These are phyloP conservation scores for Chionis minor DNA, from an alignment of 2,113 vertebrate genomes.

Conservation along the genomic window DNA sequence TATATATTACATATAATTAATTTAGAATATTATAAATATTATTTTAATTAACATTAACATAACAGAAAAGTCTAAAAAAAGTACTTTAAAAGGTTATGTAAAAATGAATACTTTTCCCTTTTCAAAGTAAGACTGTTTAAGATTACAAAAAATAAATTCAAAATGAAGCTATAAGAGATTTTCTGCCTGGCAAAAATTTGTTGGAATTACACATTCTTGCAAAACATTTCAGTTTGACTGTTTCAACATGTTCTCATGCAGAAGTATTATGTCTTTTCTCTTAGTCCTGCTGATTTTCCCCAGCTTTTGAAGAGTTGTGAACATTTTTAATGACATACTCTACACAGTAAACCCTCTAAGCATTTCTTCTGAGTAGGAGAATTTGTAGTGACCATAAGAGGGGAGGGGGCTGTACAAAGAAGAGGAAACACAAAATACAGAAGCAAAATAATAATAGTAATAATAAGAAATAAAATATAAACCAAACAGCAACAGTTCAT, in stretches of 20 bases:
- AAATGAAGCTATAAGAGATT: background rate
- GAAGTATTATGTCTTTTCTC: background rate
- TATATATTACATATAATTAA: background rate
- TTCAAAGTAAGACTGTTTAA: background rate
- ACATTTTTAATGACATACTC: background rate
- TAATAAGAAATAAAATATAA: background rate
- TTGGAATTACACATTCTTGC: background rate
- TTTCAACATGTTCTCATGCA: background rate
- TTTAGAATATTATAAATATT: background rate
- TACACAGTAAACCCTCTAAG: background rate
- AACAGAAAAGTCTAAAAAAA: background rate
- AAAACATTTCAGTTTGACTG: background rate
- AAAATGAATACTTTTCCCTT: background rate
- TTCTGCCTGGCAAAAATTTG: background rate
- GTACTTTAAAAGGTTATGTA: accelerated
- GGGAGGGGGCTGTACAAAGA: background rate
- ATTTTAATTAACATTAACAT: background rate
- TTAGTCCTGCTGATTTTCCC: background rate
- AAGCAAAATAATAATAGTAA: background rate
- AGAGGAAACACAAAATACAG: background rate
- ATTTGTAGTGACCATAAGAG: accelerated
- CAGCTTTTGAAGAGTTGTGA: background rate
- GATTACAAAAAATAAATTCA: background rate
- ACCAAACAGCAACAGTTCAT: background rate
- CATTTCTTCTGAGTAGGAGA: background rate